phyloP scores from a whole-genome alignment of 2,113 vertebrate genomes.

The Hemiprocne comata region DNA sequence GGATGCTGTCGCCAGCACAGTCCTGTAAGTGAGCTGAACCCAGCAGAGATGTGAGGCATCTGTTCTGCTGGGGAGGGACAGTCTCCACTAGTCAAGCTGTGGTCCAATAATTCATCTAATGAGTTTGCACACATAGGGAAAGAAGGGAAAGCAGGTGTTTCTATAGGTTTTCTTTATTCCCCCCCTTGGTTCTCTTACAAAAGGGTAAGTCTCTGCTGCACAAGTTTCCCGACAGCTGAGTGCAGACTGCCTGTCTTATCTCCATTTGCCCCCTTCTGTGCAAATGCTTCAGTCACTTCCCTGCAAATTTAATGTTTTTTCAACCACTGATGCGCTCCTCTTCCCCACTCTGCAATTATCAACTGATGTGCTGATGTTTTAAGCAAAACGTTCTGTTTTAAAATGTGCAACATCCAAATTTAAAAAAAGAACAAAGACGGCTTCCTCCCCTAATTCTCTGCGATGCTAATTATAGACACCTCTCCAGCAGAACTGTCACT shows the following conservation, averaged over 20 bases:
- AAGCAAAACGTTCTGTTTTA: conserved; percentile 5
- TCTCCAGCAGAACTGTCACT: neutral
- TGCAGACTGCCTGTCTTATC: conserved; percentile 27
- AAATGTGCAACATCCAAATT: neutral
- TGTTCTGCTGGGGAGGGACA: rapidly evolving
- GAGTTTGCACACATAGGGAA: neutral
- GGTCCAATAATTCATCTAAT: neutral
- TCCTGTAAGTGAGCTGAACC: neutral
- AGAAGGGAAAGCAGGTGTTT: neutral
- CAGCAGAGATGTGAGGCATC: neutral
- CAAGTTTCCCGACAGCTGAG: neutral
- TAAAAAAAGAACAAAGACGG: neutral
- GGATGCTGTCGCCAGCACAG: neutral
- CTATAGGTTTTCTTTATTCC: neutral
- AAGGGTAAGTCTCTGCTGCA: neutral
- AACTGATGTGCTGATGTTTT: neutral
- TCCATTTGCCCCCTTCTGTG: conserved; percentile 62
- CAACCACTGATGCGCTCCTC: neutral
- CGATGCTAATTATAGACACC: neutral
- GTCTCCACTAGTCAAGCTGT: neutral
- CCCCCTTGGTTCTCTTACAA: neutral
- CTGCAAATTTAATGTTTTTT: conserved; percentile 31
- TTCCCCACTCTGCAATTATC: neutral
- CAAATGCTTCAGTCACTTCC: conserved; percentile 30
- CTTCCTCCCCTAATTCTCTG: neutral